Evolutionary conservation across 2,113 vertebrate genomes (phyloP), one percentile per base, ranked within the genome.

Genomic region (Ammodytes dubius): DNA sequence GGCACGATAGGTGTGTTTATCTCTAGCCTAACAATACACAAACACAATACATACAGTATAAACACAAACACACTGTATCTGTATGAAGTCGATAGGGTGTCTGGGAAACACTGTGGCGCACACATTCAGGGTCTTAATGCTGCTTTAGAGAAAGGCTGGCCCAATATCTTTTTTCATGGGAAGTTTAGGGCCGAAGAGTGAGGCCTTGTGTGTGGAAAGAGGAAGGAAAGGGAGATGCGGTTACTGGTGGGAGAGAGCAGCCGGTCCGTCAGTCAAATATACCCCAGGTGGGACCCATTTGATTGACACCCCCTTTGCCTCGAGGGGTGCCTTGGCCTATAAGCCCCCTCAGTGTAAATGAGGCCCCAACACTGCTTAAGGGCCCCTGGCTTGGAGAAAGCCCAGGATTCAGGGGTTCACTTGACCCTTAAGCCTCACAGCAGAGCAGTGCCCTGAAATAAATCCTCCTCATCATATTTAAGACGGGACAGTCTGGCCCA

Each of bases 241-340:
- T 87, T 59, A 63, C 77, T 1, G 58, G 58, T 54, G 76, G 79
- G 27, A 27, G 27, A 54, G 61, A 69, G 61, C 64, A 10, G 80
- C 81, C n/a, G 42, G 70, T 57, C 75, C 42, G 52, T 87, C 83
- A 80, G 50, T 85, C 66, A 77, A 46, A 66, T 74, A 59, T 74
- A 59, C 69, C 72, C 75, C 74, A 66, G 72, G 67, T 85, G 81
- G 78, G 68, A 57, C 43, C 68, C 47, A 58, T 50, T n/a, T 91
- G 89, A 94, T 82, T 88, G 90, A 88, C 89, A 72, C 61, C 68
- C 61, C 66, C 12, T 3, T 3, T 75, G 75, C 80, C 83, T 45
- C 3, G 6, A 75, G 63, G 84, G 45, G 7, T 84, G 60, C 69
- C 40, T 68, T 40, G 68, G 1, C 27, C 27, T 4, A 2, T n/a